phyloP scores from a whole-genome alignment of 2,113 vertebrate genomes.

The Pipa parva region DNA sequence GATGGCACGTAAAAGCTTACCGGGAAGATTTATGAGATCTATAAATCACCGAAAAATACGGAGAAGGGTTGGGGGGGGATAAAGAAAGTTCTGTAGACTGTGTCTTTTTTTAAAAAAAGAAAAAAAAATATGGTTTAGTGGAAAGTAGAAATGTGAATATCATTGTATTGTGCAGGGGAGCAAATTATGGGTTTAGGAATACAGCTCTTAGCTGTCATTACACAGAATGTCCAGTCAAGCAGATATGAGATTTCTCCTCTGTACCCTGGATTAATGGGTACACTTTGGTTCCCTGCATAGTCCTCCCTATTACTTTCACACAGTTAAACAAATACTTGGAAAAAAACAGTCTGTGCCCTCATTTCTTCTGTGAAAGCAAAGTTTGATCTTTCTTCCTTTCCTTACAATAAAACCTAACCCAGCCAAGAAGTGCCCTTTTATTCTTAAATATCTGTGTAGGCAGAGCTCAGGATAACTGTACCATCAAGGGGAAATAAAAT shows the following conservation, averaged over 20 bases:
- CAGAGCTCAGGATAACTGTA: too few relatives aligned
- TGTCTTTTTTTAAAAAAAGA: slow-evolving; percentile 8
- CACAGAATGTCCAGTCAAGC: slow-evolving; percentile 13
- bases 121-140: not conserved
- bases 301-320: slow-evolving; percentile 17
- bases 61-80: too few relatives aligned
- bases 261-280: slow-evolving; percentile 9
- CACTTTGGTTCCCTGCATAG: slow-evolving; percentile 13
- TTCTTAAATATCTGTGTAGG: not conserved
- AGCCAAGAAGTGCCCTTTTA: not conserved
- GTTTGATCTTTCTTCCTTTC: slow-evolving; percentile 16
- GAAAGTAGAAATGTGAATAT: not conserved
- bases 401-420: not conserved
- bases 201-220: slow-evolving; percentile 21
- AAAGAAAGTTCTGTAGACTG: not conserved
- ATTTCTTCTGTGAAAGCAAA: not conserved
- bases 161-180: not conserved
- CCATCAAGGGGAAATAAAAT: too few relatives aligned
- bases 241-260: slow-evolving; percentile 3
- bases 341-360: not conserved
- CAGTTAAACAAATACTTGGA: slow-evolving; percentile 25
- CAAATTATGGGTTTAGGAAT: not conserved
- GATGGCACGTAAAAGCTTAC: not conserved
- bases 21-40: not conserved
- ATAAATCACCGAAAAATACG: slow-evolving; percentile 37